Evolutionary conservation across 2,113 vertebrate genomes (phyloP), one percentile per base, ranked within the genome.

Genomic region (Myiozetetes cayanensis): DNA sequence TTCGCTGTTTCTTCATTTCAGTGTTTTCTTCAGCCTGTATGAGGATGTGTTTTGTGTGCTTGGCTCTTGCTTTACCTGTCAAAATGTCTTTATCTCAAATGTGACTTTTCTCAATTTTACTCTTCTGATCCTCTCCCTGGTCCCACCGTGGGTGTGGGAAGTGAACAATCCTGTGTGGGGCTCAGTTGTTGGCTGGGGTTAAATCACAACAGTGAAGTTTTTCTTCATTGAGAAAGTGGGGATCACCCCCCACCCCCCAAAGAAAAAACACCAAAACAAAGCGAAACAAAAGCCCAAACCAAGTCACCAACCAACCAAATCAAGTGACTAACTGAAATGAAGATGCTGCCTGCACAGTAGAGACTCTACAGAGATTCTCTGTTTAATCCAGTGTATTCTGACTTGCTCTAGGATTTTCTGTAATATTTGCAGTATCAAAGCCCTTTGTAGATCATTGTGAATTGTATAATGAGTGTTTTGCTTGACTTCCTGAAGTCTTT

Each of bases 1-100:
- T 14, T 50, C 25, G 7, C 13, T 18, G 27, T 5, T 63, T 41
- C 17, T 41, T 63, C 25, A 37, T 10, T 19, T 62, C 61, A 13
- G 13, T 30, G 61, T 30, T 63, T 41, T 14, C 24, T 39, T 41
- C 18, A 39, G 27, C 55, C 49, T 10, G 18, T 6, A 6, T 5
- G 53, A 47, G 18, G 41, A 1, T 14, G 6, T 28, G 27, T 21
- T 75, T 21, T 41, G 14, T 13, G 39, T 23, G 39, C 16, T 47
- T 39, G 53, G 55, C 8, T n/a, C 61, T 35, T 62, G 28, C n/a
- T 63, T 24, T 31, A 12, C 16, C 20, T 63, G 12, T 49, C n/a
- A 10, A 59, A 24, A 24, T 47, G 3, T 8, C 6, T 30, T 39
- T n/a, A 21, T n/a, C 15, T n/a, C 15, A 1, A 13, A 20, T 0